A percentile compares a stretch with the other conserved stretches of the same genome.
Evolutionary conservation across 2,888 invertebrate species (phyloP).

Genomic region (Digitonthophagus gazella): DNA sequence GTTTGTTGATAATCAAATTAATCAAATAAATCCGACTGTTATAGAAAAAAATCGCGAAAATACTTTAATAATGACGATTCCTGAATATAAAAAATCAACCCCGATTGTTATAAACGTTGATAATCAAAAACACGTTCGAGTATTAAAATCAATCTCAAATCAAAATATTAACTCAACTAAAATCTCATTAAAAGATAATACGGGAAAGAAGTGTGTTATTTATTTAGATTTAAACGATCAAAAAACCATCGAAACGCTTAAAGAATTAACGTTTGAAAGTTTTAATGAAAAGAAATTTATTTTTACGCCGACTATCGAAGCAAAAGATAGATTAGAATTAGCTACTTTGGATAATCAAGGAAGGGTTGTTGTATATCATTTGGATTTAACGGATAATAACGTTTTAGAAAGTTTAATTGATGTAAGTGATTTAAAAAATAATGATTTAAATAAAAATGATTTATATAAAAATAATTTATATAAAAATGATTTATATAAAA

Average conservation of each 20-base stretch:
- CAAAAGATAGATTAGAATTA: neutral
- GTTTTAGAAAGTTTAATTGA: neutral
- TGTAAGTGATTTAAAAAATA: too few species aligned
- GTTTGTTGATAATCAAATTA: neutral
- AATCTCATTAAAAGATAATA: neutral
- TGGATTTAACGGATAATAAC: neutral
- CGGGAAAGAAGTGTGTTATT: neutral
- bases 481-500: too few species aligned
- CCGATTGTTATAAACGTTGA: neutral
- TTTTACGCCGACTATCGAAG: neutral
- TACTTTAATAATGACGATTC: neutral
- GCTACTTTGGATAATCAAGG: neutral
- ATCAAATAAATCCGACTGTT: neutral
- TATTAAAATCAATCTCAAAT: neutral
- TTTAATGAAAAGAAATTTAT: neutral
- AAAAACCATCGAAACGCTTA: slow-evolving; percentile 2
- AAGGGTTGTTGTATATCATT: neutral
- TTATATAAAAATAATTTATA: too few species aligned
- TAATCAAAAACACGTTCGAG: neutral
- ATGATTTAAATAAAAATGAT: too few species aligned
- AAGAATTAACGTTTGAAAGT: neutral
- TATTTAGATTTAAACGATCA: slow-evolving; percentile 13
- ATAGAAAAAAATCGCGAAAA: neutral
- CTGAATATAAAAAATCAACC: neutral
- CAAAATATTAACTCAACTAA: slow-evolving; percentile 2